Percentiles rank a stretch among this genome's conserved stretches.
Conservation (phyloP, 2,888 invertebrate genomes). For the Aromia moschata region DNA sequence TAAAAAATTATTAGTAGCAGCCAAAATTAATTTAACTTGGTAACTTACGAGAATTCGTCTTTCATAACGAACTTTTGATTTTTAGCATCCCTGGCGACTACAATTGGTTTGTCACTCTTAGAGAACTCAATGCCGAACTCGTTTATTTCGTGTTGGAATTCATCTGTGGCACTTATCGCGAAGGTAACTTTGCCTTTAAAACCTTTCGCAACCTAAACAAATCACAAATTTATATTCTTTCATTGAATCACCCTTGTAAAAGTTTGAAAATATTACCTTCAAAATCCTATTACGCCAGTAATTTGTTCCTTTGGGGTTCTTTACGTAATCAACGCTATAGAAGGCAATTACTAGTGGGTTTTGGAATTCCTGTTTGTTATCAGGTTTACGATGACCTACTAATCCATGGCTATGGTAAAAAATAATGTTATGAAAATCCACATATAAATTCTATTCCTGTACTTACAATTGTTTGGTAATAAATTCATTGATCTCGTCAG, state of each 20-base stretch:
- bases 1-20: conserved; percentile 34
- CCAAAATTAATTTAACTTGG: neutral
- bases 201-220: conserved; percentile 68
- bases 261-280: conserved; percentile 71
- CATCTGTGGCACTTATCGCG: conserved; percentile 91
- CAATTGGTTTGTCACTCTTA: conserved; percentile 88
- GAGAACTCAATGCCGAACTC: conserved; percentile 92
- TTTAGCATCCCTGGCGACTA: conserved; percentile 83
- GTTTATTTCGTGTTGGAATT: conserved; percentile 93
- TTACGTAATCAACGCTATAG: conserved; percentile 93
- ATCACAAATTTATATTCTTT: neutral
- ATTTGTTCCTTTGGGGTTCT: conserved; percentile 97
- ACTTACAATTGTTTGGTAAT: conserved; percentile 88
- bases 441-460: conserved; percentile 18
- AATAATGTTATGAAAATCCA: too few relatives aligned
- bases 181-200: conserved; percentile 74
- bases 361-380: conserved; percentile 85
- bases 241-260: neutral
- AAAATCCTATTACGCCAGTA: conserved; percentile 98
- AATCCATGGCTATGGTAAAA: conserved; percentile 85
- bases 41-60: conserved; percentile 84
- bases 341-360: conserved; percentile 92
- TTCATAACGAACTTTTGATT: conserved; percentile 91
- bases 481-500: conserved; percentile 80
- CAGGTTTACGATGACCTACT: conserved; percentile 88